These are phyloP conservation scores for Calvadosia cruxmelitensis DNA, from an alignment of 30 jellyfish, hydroid and myxozoan species.

Conservation along the genomic window DNA sequence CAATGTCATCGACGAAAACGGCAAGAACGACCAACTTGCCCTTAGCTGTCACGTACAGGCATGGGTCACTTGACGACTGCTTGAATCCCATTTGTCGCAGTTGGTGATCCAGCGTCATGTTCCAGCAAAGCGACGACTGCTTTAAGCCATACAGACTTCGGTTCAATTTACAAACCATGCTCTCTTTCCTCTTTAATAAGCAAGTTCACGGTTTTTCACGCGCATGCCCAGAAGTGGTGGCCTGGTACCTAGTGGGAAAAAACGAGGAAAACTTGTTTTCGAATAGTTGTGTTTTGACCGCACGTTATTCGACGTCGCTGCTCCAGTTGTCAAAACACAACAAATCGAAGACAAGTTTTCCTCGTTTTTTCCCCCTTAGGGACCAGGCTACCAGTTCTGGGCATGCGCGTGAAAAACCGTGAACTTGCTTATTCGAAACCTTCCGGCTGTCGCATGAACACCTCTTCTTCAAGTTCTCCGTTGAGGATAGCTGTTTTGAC, in stretches of 20 bases:
- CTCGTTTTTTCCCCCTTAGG: too few relatives aligned
- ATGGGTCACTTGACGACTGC: slow-evolving; percentile 4
- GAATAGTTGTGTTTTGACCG: too few relatives aligned
- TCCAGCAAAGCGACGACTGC: slow-evolving; percentile 4
- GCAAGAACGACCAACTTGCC: slow-evolving; percentile 12
- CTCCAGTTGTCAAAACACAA: too few relatives aligned
- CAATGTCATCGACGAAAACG: background rate
- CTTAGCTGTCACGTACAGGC: too few relatives aligned
- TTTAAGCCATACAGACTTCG: background rate
- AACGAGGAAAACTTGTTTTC: too few relatives aligned
- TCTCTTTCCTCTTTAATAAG: background rate
- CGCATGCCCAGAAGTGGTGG: too few relatives aligned
- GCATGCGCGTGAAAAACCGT: too few relatives aligned
- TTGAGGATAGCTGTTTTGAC: slow-evolving; percentile 25
- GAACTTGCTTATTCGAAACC: slow-evolving; percentile 34
- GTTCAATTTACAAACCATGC: background rate
- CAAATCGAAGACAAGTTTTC: too few relatives aligned
- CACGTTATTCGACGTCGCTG: too few relatives aligned
- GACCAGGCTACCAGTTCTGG: too few relatives aligned
- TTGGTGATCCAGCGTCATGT: background rate
- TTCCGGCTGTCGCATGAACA: slow-evolving; percentile 46
- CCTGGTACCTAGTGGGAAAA: too few relatives aligned
- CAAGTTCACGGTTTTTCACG: too few relatives aligned
- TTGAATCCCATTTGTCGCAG: background rate
- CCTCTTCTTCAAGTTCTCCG: slow-evolving; percentile 30